Conservation (phyloP, 2,797 vertebrate species). For the Pseudochromis fuscus region DNA sequence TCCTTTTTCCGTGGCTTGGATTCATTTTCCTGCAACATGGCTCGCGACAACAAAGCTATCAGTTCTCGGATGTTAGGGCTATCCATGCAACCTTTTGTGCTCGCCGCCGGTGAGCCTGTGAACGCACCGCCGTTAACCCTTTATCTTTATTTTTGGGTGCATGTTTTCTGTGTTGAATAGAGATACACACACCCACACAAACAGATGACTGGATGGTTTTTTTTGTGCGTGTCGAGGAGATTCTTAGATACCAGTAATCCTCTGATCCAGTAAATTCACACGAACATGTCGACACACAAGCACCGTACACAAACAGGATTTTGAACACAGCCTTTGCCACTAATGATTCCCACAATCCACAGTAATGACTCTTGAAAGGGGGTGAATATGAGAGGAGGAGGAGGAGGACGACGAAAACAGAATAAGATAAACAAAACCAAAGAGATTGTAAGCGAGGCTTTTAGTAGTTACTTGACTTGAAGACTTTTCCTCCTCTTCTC, state of each 20-base stretch:
- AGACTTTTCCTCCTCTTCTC: background rate
- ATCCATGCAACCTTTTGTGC: conserved; percentile 19
- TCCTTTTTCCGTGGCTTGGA: conserved; percentile 17
- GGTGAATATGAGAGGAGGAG: background rate
- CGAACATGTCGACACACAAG: background rate
- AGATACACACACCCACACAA: conserved; percentile 14
- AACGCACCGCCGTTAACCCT: conserved; percentile 37
- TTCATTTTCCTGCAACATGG: conserved; percentile 39
- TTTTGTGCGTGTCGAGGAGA: conserved; percentile 49
- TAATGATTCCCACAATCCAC: conserved; percentile 42
- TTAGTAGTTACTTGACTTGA: background rate
- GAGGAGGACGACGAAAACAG: background rate
- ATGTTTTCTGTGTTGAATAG: conserved; percentile 9
- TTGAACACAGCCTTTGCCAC: conserved; percentile 25
- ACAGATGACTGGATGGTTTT: conserved; percentile 38
- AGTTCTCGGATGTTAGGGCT: background rate
- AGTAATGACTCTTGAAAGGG: conserved; percentile 23
- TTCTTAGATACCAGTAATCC: conserved; percentile 63
- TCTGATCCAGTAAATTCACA: conserved; percentile 47
- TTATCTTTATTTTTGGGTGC: conserved; percentile 1
- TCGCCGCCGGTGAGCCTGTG: conserved; percentile 18
- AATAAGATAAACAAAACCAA: conserved; percentile 9
- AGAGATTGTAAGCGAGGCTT: conserved; percentile 4
- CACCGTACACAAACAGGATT: conserved; percentile 9
- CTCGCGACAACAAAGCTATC: conserved; percentile 37